These are phyloP conservation scores for Crenuchus spilurus DNA, from an alignment of 2,797 vertebrate species.

Conservation along the genomic window DNA sequence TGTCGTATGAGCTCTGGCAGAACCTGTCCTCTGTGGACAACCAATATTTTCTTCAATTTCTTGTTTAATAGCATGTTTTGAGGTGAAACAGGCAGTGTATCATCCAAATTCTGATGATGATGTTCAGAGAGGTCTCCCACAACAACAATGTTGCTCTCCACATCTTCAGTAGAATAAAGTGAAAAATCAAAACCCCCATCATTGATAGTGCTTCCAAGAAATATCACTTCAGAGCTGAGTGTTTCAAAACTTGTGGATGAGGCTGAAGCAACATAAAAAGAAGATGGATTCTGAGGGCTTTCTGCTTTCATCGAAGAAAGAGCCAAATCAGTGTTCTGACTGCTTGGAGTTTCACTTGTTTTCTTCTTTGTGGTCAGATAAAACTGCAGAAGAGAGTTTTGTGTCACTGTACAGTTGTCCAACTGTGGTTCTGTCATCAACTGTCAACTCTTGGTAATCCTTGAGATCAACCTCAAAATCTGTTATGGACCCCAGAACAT, in stretches of 20 bases:
- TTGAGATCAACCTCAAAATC: constrained; percentile 35
- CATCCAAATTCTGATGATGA: constrained; percentile 19
- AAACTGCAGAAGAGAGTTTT: constrained; percentile 35
- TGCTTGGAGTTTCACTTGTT: not conserved
- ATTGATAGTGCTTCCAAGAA: constrained; percentile 12
- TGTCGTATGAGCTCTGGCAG: constrained; percentile 32
- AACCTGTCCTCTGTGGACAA: constrained; percentile 13
- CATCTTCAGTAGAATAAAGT: constrained; percentile 2
- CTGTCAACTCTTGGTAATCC: constrained; percentile 10
- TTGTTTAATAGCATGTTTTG: not conserved
- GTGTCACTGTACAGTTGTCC: constrained; percentile 22
- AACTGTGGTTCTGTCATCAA: constrained; percentile 24
- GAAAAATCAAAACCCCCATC: not conserved
- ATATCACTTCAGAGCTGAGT: constrained; percentile 10
- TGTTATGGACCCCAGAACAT: constrained; percentile 17
- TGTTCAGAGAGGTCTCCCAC: constrained; percentile 1
- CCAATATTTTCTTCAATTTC: constrained; percentile 1
- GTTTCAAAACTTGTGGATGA: not conserved
- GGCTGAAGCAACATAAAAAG: constrained; percentile 2
- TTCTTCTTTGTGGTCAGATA: constrained; percentile 32
- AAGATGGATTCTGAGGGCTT: constrained; percentile 14
- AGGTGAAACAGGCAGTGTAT: constrained; percentile 22
- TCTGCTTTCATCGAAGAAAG: not conserved
- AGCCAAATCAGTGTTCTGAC: not conserved
- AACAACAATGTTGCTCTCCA: constrained; percentile 1